Conservation (phyloP, 2,797 vertebrate species). For the Notolepis coatsorum region DNA sequence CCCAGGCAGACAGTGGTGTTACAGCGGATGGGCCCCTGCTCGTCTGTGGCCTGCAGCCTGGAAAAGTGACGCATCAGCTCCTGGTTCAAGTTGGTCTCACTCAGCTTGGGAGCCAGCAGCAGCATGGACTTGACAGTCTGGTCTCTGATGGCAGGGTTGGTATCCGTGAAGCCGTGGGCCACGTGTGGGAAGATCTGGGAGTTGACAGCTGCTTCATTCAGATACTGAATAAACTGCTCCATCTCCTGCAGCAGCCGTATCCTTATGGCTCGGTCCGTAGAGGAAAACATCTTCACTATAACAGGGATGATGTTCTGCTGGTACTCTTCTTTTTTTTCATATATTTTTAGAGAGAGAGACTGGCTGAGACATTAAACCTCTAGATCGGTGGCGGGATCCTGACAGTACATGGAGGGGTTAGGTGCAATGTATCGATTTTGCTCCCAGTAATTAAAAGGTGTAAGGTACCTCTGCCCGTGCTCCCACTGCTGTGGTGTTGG, state of each 20-base stretch:
- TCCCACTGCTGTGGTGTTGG: too few species aligned
- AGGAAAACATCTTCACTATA: slow-evolving; percentile 96
- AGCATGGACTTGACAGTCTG: slow-evolving; percentile 98
- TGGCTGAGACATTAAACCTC: too few species aligned
- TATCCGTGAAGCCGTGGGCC: slow-evolving; percentile 93
- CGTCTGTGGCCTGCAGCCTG: slow-evolving; percentile 90
- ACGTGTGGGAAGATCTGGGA: slow-evolving; percentile 95
- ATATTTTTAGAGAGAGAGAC: too few species aligned
- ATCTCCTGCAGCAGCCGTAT: slow-evolving; percentile 96
- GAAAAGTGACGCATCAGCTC: slow-evolving; percentile 95
- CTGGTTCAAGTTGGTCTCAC: slow-evolving; percentile 88
- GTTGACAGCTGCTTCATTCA: slow-evolving; percentile 93
- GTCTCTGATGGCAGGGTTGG: slow-evolving; percentile 95
- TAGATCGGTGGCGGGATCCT: too few species aligned
- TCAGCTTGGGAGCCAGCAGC: slow-evolving; percentile 92
- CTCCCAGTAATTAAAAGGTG: too few species aligned
- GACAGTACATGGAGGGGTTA: too few species aligned
- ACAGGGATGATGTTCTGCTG: slow-evolving; percentile 94
- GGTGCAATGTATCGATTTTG: too few species aligned
- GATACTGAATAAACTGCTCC: slow-evolving; percentile 94
- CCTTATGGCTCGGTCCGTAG: slow-evolving; percentile 93
- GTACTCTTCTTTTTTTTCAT: slow-evolving; percentile 93
- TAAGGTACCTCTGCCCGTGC: too few species aligned
- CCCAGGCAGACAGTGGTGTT: slow-evolving; percentile 96
- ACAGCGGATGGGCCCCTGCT: slow-evolving; percentile 94